Evolutionary conservation across 2,113 vertebrate genomes (phyloP), one percentile per base, ranked within the genome.

Genomic region (Notothenia rossii): DNA sequence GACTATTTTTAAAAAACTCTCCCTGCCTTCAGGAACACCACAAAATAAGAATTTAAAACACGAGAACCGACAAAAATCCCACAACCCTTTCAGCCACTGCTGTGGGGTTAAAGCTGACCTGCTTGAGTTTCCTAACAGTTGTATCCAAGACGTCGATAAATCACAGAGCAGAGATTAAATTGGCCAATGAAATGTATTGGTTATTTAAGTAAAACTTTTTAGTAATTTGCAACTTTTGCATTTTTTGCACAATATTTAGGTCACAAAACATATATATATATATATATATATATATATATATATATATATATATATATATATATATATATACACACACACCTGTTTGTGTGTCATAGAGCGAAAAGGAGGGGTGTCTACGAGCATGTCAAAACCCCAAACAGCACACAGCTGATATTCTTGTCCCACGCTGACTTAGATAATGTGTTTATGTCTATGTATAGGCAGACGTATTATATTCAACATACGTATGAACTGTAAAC

Each of bases 311-410:
- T 25, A 25, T 29, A 29, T 40, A 7, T 40, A 40, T 40, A 40
- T 36, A 36, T 6, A 36, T 36, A 36, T 36, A 1, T 17, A 51
- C 0, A 45, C 0, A 25, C 8, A 40, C 14, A 40, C 10, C 11
- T 43, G 29, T 40, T 43, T 33, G 12, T 5, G 7, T 9, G 25
- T 33, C 45, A 17, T 8, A 17, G 18, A 50, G 20, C 9, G 2
- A 25, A 7, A 54, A 59, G 54, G 25, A 29, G 25, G 25, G 25
- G 25, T 29, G 36, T 14, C 17, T 9, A 36, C 25, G 8, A 87
- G 77, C 54, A 70, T 76, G 78, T 64, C 82, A 79, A 61, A 65
- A 56, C 14, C 49, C 17, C 40, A 40, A 17, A 61, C 25, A 79
- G 6, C 36, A 36, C 6, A 36, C 45, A 69, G 64, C 55, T 70